phyloP scores from a whole-genome alignment of 92 coral and sea anemone species.

The Porites rus region DNA sequence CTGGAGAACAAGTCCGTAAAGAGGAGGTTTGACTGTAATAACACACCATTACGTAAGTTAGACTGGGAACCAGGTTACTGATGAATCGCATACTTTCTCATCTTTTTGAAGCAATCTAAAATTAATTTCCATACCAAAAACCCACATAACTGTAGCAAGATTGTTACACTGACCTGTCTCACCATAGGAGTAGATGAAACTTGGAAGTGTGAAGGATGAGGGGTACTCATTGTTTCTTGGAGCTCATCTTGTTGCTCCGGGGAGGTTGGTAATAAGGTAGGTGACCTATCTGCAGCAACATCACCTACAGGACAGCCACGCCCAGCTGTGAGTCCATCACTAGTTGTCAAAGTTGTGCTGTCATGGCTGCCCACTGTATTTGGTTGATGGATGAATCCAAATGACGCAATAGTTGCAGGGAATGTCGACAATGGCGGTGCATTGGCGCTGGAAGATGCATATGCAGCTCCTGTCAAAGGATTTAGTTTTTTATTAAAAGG shows the following conservation, averaged over 20 bases:
- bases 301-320: slow-evolving; percentile 90
- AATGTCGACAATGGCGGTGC: slow-evolving; percentile 46
- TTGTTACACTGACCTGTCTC: slow-evolving; percentile 21
- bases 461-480: slow-evolving; percentile 58
- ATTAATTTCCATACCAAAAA: not conserved
- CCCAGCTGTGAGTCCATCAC: slow-evolving; percentile 55
- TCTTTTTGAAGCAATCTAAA: too few relatives aligned
- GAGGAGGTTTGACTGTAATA: too few relatives aligned
- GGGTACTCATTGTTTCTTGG: slow-evolving; percentile 26
- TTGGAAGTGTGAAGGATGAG: slow-evolving; percentile 73
- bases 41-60: too few relatives aligned
- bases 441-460: slow-evolving; percentile 70
- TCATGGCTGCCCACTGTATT: not conserved
- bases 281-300: slow-evolving; percentile 70
- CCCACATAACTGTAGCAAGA: too few relatives aligned
- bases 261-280: slow-evolving; percentile 46
- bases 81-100: too few relatives aligned
- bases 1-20: too few relatives aligned
- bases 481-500: not conserved
- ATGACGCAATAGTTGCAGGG: slow-evolving; percentile 34
- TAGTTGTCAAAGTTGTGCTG: slow-evolving; percentile 14
- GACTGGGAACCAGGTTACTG: too few relatives aligned
- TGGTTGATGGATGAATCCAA: slow-evolving; percentile 33
- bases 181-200: slow-evolving; percentile 92
- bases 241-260: slow-evolving; percentile 48